These are phyloP conservation scores for Rugalucina vietnamica DNA, from an alignment of 2,888 invertebrate species.

Conservation along the genomic window DNA sequence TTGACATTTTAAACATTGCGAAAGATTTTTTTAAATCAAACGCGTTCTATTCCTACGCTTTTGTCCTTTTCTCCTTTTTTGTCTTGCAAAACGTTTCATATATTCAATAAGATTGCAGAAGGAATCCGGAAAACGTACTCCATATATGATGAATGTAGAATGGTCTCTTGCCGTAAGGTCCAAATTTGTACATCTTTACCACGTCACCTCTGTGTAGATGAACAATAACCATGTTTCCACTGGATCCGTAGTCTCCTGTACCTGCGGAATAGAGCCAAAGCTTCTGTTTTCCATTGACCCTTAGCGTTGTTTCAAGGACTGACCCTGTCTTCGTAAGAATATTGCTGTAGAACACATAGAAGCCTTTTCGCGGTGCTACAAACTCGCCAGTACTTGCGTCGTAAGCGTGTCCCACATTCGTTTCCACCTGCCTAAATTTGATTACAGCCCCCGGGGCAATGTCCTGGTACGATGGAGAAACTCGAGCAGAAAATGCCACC, in stretches of 20 bases:
- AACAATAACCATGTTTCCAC: neutral
- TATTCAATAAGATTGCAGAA: no score
- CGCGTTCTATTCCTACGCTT: no score
- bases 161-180: neutral
- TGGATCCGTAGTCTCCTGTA: neutral
- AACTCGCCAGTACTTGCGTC: neutral
- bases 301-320: neutral
- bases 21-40: no score
- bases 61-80: no score
- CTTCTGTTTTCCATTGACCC: neutral
- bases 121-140: neutral
- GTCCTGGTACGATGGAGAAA: neutral
- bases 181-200: neutral
- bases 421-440: neutral
- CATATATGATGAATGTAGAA: neutral
- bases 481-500: no score
- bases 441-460: neutral
- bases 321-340: neutral
- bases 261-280: neutral
- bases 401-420: neutral
- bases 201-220: neutral
- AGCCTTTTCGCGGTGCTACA: neutral
- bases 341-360: neutral
- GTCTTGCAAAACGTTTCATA: no score
- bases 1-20: no score